These are phyloP conservation scores for Leptodactylus fallax DNA, from an alignment of 2,797 vertebrate species.

Conservation along the genomic window DNA sequence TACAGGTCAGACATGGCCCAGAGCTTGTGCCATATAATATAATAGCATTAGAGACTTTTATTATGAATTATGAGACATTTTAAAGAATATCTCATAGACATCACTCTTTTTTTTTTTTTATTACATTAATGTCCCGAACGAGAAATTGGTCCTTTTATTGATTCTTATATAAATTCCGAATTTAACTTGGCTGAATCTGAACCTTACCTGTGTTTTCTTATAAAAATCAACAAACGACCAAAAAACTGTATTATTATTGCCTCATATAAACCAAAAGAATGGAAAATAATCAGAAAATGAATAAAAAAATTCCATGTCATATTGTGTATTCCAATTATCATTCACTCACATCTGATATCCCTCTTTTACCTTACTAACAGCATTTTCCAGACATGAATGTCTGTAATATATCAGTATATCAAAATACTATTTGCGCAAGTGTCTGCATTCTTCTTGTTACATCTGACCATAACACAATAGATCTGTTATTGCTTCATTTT, in stretches of 20 bases:
- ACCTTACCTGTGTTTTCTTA: neutral
- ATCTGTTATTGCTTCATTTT: slow-evolving; percentile 29
- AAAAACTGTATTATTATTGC: neutral
- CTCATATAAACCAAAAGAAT: neutral
- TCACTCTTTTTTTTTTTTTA: neutral
- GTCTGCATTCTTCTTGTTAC: slow-evolving; percentile 16
- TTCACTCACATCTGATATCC: neutral
- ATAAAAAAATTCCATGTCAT: neutral
- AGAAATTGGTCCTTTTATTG: neutral
- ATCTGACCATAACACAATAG: slow-evolving; percentile 28
- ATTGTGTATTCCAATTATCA: neutral
- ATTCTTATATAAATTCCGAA: neutral
- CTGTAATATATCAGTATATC: slow-evolving; percentile 6
- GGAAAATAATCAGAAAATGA: neutral
- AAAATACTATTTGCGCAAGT: slow-evolving; percentile 25
- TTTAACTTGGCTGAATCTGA: neutral
- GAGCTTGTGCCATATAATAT: neutral
- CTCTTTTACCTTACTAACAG: neutral
- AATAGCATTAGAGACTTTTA: neutral
- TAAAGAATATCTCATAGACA: neutral
- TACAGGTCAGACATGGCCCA: neutral
- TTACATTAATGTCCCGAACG: neutral
- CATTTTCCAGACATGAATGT: slow-evolving; percentile 9
- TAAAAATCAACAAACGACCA: neutral
- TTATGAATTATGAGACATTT: neutral